A percentile compares a stretch with the other conserved stretches of the same genome.
These are phyloP conservation scores for Dusona sp. DNA, from an alignment of 2,888 invertebrate species.

Conservation along the genomic window DNA sequence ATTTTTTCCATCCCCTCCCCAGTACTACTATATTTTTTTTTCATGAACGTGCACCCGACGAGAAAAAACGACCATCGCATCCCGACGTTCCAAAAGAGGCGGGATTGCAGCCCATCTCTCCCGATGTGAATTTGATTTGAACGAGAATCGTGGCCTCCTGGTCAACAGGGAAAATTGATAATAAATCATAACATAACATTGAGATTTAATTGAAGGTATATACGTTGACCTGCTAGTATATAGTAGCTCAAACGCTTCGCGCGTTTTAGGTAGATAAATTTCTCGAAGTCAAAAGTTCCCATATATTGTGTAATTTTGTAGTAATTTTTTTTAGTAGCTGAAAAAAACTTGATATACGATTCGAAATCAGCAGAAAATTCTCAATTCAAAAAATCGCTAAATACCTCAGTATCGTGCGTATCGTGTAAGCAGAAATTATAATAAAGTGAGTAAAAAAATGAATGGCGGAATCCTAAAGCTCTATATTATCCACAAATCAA, in stretches of 20 bases:
- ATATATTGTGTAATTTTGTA: neutral
- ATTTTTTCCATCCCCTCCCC: slow-evolving; percentile 66
- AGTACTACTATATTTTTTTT: slow-evolving; percentile 36
- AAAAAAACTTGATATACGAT: neutral
- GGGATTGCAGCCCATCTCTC: neutral
- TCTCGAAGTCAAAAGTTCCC: neutral
- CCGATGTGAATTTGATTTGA: slow-evolving; percentile 57
- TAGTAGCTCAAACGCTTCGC: slow-evolving; percentile 8
- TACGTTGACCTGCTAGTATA: slow-evolving; percentile 1
- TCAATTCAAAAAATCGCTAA: neutral
- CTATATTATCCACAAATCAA: neutral
- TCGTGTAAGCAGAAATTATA: neutral
- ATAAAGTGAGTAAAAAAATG: neutral
- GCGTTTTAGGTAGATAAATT: neutral
- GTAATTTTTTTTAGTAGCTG: neutral
- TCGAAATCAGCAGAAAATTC: neutral
- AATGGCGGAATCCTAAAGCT: neutral
- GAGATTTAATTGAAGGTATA: slow-evolving; percentile 38
- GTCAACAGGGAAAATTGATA: slow-evolving; percentile 17
- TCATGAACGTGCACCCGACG: slow-evolving; percentile 59
- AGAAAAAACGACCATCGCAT: slow-evolving; percentile 57
- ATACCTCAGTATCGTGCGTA: too few relatives aligned
- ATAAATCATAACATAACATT: slow-evolving; percentile 33
- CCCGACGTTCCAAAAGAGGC: slow-evolving; percentile 13
- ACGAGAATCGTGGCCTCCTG: slow-evolving; percentile 36